Evolutionary conservation across 1,140 invertebrate genomes (phyloP).

Genomic region (Harlomillsia oculata): DNA sequence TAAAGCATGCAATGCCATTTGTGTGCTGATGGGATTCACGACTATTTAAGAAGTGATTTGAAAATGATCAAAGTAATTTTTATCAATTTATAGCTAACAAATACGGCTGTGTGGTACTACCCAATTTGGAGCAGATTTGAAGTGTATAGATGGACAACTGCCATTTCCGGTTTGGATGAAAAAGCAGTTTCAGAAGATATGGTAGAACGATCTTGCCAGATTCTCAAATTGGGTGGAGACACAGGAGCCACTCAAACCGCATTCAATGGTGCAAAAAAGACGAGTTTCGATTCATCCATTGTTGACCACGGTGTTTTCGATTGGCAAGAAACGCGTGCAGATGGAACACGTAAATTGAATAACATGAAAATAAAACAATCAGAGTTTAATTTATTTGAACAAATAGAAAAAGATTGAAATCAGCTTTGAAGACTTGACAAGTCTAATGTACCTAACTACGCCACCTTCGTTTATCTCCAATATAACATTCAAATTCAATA

Average conservation of each 20-base stretch:
- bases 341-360: not conserved
- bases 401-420: no score
- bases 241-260: not conserved
- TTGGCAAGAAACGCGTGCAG: not conserved
- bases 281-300: not conserved
- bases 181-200: not conserved
- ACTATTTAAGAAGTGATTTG: no score
- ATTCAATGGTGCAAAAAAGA: not conserved
- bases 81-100: not conserved
- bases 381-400: no score
- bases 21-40: no score
- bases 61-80: no score
- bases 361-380: no score
- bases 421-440: no score
- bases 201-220: not conserved
- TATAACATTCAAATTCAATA: no score
- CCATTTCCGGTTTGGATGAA: not conserved
- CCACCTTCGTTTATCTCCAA: no score
- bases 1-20: not conserved
- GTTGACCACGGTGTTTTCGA: conserved; percentile 2
- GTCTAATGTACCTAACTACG: no score
- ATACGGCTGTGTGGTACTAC: not conserved
- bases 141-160: not conserved
- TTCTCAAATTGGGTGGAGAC: not conserved
- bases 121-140: conserved; percentile 3